Base-by-base conservation (phyloP, 2,888 invertebrate genomes). In the Dioctria rufipes region DNA sequence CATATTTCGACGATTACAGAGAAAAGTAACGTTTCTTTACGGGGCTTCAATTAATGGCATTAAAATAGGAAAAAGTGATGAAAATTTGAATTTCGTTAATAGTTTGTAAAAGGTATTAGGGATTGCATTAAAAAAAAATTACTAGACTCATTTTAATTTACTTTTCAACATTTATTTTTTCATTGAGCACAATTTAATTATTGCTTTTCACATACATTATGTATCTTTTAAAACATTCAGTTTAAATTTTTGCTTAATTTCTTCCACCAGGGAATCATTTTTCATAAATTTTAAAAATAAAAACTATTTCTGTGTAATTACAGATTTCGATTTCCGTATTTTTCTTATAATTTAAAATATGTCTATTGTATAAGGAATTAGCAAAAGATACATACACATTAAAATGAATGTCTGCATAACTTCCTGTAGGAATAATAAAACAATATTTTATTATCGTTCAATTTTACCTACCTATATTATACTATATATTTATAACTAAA, bases 191-290 rank as follows among this genome's bases (percentile, higher is more conserved):
- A 77, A 75, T 77, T 77, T 63, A 77, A 63, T 63, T 25, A 25
- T 25, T 63, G 49, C 25, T 77, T 25, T 61, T 77, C 77, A 63
- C 63, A 77, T 63, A 25, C 25, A 25, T 25, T 25, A 25, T 25
- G 25, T 25, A 43, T 63, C 46, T 61, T 25, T 46, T 42, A 46
- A 77, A 77, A 77, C 77, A 63, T 43, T 77, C 37, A n/a, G 63
- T 49, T 77, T 66, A 46, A 37, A 49, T 37, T 25, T 63, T 77
- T 77, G 63, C 63, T 77, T 63, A 77, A 11, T 63, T 63, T 77
- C 77, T 77, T 77, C 77, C 77, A 77, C 77, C 77, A 77, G 77
- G 77, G 77, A 77, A 77, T 63, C 40, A 63, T 77, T 77, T 77
- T 46, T 4, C 42, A 49, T 43, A 13, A 73, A 58, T 58, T 54